Evolutionary conservation across 1,140 invertebrate species (phyloP).

Genomic region (Heliothis subflexa): DNA sequence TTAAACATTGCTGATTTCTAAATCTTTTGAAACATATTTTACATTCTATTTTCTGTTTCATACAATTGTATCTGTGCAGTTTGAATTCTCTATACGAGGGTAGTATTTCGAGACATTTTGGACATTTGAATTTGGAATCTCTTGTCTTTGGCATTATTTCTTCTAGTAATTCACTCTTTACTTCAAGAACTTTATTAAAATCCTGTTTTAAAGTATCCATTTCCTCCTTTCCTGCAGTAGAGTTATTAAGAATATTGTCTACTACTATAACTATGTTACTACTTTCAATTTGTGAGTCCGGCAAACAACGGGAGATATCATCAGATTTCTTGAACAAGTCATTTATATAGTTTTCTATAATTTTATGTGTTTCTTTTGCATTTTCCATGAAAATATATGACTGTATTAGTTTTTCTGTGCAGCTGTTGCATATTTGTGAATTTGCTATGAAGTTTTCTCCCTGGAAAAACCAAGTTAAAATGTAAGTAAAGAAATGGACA

Average conservation of each 20-base stretch:
- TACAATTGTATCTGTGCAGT: background rate
- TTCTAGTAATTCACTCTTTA: background rate
- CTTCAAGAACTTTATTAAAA: background rate
- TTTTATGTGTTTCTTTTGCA: background rate
- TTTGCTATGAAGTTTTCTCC: background rate
- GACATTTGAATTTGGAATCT: conserved; percentile 16
- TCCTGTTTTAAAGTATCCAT: background rate
- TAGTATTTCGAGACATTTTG: background rate
- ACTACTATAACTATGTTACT: conserved; percentile 20
- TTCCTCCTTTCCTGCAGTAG: background rate
- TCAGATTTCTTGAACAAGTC: conserved; percentile 9
- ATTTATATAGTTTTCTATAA: conserved; percentile 1
- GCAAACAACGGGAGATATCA: background rate
- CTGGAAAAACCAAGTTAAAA: conserved; percentile 2
- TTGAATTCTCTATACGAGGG: background rate
- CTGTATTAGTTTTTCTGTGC: conserved; percentile 19
- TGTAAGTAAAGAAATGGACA: no score
- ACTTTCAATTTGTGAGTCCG: background rate
- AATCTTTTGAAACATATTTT: conserved; percentile 20
- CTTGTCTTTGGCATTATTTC: background rate
- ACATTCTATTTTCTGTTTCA: conserved; percentile 1
- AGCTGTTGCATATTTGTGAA: conserved; percentile 13
- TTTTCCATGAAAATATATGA: conserved; percentile 24
- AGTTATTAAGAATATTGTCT: conserved; percentile 2
- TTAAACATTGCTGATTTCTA: background rate